Conservation (phyloP, 2,113 vertebrate genomes). For the Todiramphus chloris region DNA sequence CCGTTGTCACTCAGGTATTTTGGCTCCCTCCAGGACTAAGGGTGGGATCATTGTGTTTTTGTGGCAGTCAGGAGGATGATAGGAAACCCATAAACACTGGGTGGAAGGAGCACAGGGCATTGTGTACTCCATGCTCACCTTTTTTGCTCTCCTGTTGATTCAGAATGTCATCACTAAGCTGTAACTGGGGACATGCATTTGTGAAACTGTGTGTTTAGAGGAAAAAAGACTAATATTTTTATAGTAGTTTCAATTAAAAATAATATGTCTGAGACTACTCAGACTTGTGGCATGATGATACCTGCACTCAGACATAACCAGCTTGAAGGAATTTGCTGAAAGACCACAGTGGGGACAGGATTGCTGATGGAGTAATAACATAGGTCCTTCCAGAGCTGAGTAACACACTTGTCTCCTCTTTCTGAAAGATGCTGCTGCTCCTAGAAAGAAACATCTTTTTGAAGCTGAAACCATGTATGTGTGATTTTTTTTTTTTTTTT, state of each 20-base stretch:
- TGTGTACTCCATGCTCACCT: fast-evolving
- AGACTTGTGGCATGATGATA: neutral
- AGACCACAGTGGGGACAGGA: neutral
- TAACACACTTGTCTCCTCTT: neutral
- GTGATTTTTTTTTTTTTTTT: neutral
- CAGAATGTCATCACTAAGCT: neutral
- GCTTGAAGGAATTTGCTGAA: neutral
- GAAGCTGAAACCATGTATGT: neutral
- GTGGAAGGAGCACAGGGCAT: neutral
- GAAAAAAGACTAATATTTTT: neutral
- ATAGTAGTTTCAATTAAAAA: neutral
- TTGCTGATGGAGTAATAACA: too few relatives aligned
- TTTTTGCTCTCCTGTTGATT: neutral
- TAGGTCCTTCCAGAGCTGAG: neutral
- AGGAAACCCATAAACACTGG: neutral
- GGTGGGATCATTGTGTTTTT: neutral
- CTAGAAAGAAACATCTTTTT: neutral
- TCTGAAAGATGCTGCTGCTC: neutral
- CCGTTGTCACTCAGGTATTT: neutral
- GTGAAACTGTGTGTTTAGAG: neutral
- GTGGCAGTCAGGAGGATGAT: neutral
- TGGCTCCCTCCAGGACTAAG: neutral
- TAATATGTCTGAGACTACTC: neutral
- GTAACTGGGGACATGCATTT: fast-evolving
- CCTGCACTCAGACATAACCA: neutral